These are phyloP conservation scores for Halichoeres trimaculatus DNA, from an alignment of 2,113 vertebrate genomes.

Conservation along the genomic window DNA sequence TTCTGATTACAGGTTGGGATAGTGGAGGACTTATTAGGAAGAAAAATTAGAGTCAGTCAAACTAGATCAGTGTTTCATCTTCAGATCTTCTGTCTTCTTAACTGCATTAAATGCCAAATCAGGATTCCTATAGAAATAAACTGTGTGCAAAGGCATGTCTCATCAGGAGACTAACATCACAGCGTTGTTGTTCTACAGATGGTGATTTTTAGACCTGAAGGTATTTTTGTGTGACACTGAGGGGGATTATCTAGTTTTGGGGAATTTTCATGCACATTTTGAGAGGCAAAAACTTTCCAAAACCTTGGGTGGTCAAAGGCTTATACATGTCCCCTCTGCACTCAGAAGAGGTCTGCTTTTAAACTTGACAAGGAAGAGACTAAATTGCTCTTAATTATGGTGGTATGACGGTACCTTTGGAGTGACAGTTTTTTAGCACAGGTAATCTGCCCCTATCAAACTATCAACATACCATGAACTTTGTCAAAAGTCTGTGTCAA, in stretches of 20 bases:
- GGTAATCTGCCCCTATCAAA: constrained; percentile 44
- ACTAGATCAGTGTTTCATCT: neutral
- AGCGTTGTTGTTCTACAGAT: constrained; percentile 18
- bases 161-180: neutral
- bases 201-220: neutral
- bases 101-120: neutral
- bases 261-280: neutral
- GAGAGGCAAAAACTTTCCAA: constrained; percentile 18
- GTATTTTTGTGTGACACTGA: neutral
- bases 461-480: constrained; percentile 20
- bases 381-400: constrained; percentile 27
- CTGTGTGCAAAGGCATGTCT: neutral
- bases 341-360: constrained; percentile 10
- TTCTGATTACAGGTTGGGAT: constrained; percentile 1
- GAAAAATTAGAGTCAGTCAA: neutral
- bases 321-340: constrained; percentile 11
- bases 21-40: neutral
- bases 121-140: constrained; percentile 2
- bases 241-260: neutral
- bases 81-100: neutral
- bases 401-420: neutral
- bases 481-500: constrained; percentile 26
- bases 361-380: constrained; percentile 7
- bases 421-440: constrained; percentile 36
- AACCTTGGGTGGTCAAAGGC: constrained; percentile 44